Evolutionary conservation across 2,888 invertebrate genomes (phyloP), one percentile per base, ranked within the genome.

Genomic region (Orthosia gothica): DNA sequence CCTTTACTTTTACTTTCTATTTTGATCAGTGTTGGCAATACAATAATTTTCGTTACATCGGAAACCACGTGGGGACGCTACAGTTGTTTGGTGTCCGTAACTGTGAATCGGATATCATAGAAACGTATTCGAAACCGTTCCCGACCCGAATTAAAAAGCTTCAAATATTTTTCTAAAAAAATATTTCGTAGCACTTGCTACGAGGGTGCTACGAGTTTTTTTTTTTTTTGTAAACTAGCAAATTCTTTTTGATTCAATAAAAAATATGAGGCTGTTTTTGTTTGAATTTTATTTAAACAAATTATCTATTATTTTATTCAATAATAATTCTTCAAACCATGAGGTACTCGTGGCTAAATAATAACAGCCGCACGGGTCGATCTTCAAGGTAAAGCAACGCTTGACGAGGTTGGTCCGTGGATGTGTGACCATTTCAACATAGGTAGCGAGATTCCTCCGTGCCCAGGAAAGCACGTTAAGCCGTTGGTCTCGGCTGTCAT

Each of bases 21-120:
- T 47, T n/a, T n/a, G 5, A 47, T 40, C 15, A 0, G 40, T 40
- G 59, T 59, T 18, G 32, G 18, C 0, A n/a, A 0, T 18, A 54
- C 64, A 55, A 76, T 72, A 61, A 74, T 83, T 74, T 76, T 66
- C 83, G 65, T 77, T 62, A 61, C 57, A 78, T 70, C 71, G 63
- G 64, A 57, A 55, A 58, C 63, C 76, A 79, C 84, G 84, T 79
- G 84, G 71, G 70, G 47, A 68, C 63, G 61, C 67, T 70, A 76
- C 57, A 54, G 49, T 70, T 64, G 70, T 73, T 63, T 59, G 55
- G 49, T 67, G 18, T 49, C 45, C 23, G 20, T 75, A 54, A n/a
- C 65, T 16, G 55, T 5, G 58, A 57, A 58, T 74, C 62, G 9
- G 54, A 62, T 57, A 62, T 57, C 65, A 66, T 9, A 62, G 23